Evolutionary conservation across 2,888 invertebrate genomes (phyloP), one percentile per base, ranked within the genome.

Genomic region (Cosmia trapezina): DNA sequence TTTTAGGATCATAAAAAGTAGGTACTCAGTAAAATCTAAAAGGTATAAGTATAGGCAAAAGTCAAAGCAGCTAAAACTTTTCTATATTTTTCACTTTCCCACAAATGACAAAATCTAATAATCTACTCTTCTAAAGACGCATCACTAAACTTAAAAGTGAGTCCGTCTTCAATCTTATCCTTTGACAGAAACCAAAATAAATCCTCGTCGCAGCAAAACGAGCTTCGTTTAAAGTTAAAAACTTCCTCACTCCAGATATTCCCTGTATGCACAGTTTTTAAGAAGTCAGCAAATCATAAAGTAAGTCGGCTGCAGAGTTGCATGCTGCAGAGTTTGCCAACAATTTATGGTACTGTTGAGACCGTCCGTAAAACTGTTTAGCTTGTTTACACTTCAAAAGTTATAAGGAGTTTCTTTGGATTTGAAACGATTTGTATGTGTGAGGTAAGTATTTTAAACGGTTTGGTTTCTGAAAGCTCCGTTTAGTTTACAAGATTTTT

Each of bases 321-420:
- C 60, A 81, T 70, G 45, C 53, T 77, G 69, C 66, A 81, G 64
- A 73, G 69, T 68, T 68, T 61, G 56, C 69, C 11, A 28, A 61
- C 47, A 66, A 78, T 78, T 74, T 69, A 81, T 67, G n/a, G 33
- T 19, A 33, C 78, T 43, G 22, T 45, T 47, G 81, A 69, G 81
- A 74, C 68, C 76, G 17, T n/a, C 7, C 54, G 22, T 37, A 45
- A 37, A 37, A 63, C 22, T 62, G 59, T 57, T n/a, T 12, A 54
- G 41, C n/a, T 57, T 47, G 61, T 57, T 71, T 77, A 77, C 64
- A 73, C 64, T 67, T 45, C 43, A 62, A 67, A 75, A 61, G 28
- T 64, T 67, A 19, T 51, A 28, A 45, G 47, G 5, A 57, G 53
- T 54, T 41, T 12, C 17, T 54, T 72, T 53, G 7, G 33, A 57